Percentiles rank a stretch among this genome's conserved stretches.
Conservation (phyloP, 2,797 vertebrate species). For the Xiphorhynchus erythropygius region DNA sequence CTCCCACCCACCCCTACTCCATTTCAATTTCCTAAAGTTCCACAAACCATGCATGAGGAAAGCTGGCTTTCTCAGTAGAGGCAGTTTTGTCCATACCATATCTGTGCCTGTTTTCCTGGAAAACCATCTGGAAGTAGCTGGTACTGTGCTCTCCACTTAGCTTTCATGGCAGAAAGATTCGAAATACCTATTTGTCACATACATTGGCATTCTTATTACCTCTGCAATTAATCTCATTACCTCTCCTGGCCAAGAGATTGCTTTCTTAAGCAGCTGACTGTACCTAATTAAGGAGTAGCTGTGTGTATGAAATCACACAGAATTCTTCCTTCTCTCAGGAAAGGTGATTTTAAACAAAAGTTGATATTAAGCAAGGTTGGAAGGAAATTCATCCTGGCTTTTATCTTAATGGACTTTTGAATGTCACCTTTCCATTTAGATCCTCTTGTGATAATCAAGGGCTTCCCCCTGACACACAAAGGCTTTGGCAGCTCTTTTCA, state of each 20-base stretch:
- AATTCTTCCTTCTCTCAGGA: background rate
- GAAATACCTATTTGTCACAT: constrained; percentile 11
- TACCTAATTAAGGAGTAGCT: constrained; percentile 11
- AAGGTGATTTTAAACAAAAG: constrained; percentile 43
- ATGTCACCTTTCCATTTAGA: constrained; percentile 57
- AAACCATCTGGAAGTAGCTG: background rate
- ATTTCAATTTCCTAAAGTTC: background rate
- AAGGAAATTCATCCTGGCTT: constrained; percentile 39
- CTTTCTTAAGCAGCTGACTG: constrained; percentile 26
- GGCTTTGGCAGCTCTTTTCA: constrained; percentile 38
- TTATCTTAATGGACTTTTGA: constrained; percentile 56
- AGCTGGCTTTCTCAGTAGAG: background rate
- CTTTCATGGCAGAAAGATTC: background rate
- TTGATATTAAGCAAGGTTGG: background rate
- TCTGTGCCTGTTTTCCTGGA: background rate
- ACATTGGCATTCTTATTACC: constrained; percentile 7
- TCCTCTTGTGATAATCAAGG: constrained; percentile 33
- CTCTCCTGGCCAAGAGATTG: background rate
- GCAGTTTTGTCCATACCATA: background rate
- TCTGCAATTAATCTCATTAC: constrained; percentile 40
- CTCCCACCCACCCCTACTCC: no score
- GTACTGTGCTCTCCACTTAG: background rate
- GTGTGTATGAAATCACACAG: background rate
- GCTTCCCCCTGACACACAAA: constrained; percentile 30
- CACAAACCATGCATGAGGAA: background rate